Evolutionary conservation across 2,797 vertebrate genomes (phyloP).

Genomic region (Platalea minor): DNA sequence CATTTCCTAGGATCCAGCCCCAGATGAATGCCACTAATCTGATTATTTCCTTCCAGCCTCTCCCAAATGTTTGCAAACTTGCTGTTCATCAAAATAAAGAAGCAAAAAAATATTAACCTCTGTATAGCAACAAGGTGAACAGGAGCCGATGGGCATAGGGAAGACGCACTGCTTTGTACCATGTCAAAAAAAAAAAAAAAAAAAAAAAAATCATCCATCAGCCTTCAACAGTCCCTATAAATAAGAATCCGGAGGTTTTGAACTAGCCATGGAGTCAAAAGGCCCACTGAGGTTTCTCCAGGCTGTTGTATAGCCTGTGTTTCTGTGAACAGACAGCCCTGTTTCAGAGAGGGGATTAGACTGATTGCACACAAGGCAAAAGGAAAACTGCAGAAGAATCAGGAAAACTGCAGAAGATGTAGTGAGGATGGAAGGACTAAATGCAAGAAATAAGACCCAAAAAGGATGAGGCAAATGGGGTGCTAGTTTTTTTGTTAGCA

Average conservation of each 20-base stretch:
- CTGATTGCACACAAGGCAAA: background rate
- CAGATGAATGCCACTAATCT: background rate
- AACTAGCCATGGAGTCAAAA: background rate
- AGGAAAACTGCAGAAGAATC: background rate
- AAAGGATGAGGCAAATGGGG: background rate
- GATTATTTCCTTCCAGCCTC: background rate
- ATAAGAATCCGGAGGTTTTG: background rate
- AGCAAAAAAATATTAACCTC: background rate
- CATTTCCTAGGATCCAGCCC: background rate
- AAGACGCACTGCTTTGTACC: background rate
- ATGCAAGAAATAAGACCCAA: background rate
- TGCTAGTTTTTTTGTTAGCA: background rate
- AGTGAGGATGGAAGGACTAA: background rate
- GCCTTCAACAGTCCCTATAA: background rate
- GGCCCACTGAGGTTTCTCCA: background rate
- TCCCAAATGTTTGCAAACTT: background rate
- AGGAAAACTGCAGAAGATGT: background rate
- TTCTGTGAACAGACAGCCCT: background rate
- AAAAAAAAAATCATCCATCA: background rate
- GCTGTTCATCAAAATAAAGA: background rate
- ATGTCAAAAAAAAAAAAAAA: background rate
- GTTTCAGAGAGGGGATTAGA: background rate
- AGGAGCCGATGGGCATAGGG: background rate
- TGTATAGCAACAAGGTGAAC: background rate
- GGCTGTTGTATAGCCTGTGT: background rate